Evolutionary conservation across 1,140 invertebrate species (phyloP).

Genomic region (Drosophila sp.): DNA sequence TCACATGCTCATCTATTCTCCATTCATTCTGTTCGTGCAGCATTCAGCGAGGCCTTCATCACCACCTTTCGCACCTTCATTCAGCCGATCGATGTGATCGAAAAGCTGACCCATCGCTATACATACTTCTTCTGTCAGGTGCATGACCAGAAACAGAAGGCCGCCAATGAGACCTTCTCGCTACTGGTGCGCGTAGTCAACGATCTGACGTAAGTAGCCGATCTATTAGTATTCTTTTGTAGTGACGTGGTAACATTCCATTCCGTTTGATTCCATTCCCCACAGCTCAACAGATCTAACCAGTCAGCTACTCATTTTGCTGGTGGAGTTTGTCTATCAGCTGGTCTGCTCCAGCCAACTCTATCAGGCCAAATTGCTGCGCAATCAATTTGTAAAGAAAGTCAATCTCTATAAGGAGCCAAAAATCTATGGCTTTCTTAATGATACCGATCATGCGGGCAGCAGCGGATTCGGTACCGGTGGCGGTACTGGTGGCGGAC

Average conservation of each 20-base stretch:
- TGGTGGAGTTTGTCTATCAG: conserved; percentile 96
- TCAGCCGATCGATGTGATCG: conserved; percentile 92
- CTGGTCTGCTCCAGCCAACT: conserved; percentile 93
- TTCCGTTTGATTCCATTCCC: conserved; percentile 18
- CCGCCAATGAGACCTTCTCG: conserved; percentile 93
- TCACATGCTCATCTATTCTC: conserved; percentile 39
- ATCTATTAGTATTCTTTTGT: not conserved
- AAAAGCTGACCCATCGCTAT: conserved; percentile 92
- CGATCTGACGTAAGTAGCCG: conserved; percentile 93
- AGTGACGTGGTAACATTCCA: not conserved
- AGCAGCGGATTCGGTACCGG: not conserved
- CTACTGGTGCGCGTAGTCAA: conserved; percentile 95
- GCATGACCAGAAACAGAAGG: conserved; percentile 89
- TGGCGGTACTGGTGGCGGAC: not conserved
- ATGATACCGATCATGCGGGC: conserved; percentile 38
- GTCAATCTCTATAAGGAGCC: conserved; percentile 75
- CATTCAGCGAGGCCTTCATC: conserved; percentile 97
- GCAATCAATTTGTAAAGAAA: conserved; percentile 96
- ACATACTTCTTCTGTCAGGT: conserved; percentile 90
- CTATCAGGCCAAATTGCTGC: conserved; percentile 93
- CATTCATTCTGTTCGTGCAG: conserved; percentile 59
- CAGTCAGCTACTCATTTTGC: conserved; percentile 88
- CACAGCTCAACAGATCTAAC: conserved; percentile 92
- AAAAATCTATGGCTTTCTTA: conserved; percentile 38
- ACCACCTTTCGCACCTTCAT: conserved; percentile 98